These are phyloP conservation scores for Erebia aethiops DNA, from an alignment of 2,888 invertebrate genomes.

Conservation along the genomic window DNA sequence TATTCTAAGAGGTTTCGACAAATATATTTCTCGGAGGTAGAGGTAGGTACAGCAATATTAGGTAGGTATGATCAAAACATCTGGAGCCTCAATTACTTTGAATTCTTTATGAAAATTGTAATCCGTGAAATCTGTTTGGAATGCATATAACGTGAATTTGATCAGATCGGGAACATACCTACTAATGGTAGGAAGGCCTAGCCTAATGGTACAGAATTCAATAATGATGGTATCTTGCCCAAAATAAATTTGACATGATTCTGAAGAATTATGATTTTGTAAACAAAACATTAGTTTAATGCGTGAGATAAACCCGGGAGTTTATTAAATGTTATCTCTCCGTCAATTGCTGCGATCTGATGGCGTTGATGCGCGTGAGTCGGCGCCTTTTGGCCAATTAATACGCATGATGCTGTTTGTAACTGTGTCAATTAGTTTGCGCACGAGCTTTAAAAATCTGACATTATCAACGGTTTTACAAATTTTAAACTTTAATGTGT, in stretches of 20 bases:
- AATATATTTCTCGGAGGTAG: too few species aligned
- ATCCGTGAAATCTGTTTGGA: too few species aligned
- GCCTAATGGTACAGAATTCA: too few species aligned
- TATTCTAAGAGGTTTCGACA: too few species aligned
- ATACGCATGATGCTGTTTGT: slow-evolving; percentile 5
- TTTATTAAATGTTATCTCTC: slow-evolving; percentile 36
- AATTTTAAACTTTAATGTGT: neutral
- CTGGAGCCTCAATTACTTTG: too few species aligned
- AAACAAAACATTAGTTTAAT: slow-evolving; percentile 1
- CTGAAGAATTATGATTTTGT: neutral
- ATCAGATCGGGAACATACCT: neutral
- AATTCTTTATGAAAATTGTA: too few species aligned
- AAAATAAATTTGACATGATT: neutral
- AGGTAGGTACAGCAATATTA: too few species aligned
- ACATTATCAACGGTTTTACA: neutral
- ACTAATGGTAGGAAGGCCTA: neutral
- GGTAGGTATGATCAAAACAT: too few species aligned
- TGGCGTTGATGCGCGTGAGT: slow-evolving; percentile 11
- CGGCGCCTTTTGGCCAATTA: slow-evolving; percentile 29
- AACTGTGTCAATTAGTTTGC: slow-evolving; percentile 1
- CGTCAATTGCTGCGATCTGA: slow-evolving; percentile 26
- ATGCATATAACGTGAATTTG: too few species aligned
- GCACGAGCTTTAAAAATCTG: slow-evolving; percentile 4
- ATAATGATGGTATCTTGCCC: neutral
- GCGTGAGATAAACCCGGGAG: slow-evolving; percentile 15